Base-by-base conservation (phyloP, 2,888 invertebrate species). In the Cataglyphis rosenhaueri region DNA sequence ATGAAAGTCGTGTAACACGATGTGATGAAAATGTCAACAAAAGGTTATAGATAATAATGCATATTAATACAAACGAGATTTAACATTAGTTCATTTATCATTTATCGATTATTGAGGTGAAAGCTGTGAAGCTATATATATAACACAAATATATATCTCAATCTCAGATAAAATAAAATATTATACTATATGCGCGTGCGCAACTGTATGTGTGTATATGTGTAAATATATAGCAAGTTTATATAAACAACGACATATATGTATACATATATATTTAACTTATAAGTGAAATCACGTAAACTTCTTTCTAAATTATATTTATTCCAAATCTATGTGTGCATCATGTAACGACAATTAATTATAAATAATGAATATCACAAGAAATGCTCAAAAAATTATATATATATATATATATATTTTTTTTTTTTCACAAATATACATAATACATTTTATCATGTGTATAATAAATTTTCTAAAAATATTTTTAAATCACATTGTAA, bases 11-110 rank as follows among this genome's bases (percentile, higher is more conserved):
- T 55, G 25, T 44, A 57, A 41, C n/a, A 35, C 21, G 3, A 61
- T 79, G 61, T 35, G 61, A 52, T 52, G 35, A 18, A 79, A 78
- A 59, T 70, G 44, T 32, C 41, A 78, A 44, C 1, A 35, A 61
- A 79, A 79, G 35, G 12, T 79, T 59, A 71, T 35, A 25, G 18
- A n/a, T 29, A 8, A 52, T 18, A 21, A 29, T 44, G 41, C 10
- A 78, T n/a, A 78, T 9, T 59, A 32, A 61, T 35, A 10, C 21
- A 68, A 18, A 52, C 65, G 9, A 25, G 1, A 57, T 15, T 38
- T 32, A 25, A 76, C 1, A 32, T 25, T 6, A 62, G 15, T 71
- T 18, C 10, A 12, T 52, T 38, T 44, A 21, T 32, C 32, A 32
- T 32, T 32, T 55, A 44, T 57, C 3, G 3, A 44, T 74, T 61